These are phyloP conservation scores for Apteryx mantelli DNA, from an alignment of 2,113 vertebrate genomes.

Conservation along the genomic window DNA sequence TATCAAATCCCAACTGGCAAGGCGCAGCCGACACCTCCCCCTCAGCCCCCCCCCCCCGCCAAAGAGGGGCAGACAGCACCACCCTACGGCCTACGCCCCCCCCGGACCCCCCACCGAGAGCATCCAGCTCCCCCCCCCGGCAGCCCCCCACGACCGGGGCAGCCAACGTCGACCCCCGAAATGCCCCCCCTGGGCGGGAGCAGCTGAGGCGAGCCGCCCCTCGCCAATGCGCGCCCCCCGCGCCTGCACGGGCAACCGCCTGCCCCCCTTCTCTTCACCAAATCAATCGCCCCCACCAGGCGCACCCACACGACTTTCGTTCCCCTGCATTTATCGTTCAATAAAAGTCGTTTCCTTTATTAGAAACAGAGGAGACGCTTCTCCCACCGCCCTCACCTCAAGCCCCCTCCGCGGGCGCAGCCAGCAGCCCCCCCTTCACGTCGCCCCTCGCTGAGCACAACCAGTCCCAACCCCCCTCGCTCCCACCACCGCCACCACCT, in stretches of 20 bases:
- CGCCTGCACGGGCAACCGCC: background rate
- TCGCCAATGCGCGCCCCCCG: background rate
- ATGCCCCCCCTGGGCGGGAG: background rate
- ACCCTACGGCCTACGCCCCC: background rate
- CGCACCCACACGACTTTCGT: conserved; percentile 14
- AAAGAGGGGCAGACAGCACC: conserved; percentile 1
- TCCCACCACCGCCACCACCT: background rate
- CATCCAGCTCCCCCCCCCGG: background rate
- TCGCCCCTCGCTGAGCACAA: background rate
- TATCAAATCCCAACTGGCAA: conserved; percentile 60
- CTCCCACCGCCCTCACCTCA: conserved; percentile 5
- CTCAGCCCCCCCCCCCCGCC: conserved; percentile 2
- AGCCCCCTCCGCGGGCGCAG: background rate
- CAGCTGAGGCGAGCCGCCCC: background rate
- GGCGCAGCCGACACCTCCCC: conserved; percentile 55
- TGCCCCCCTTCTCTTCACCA: background rate
- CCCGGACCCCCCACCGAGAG: background rate
- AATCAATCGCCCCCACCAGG: background rate
- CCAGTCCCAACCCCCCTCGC: background rate
- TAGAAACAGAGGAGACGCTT: conserved; percentile 44
- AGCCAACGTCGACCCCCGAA: background rate
- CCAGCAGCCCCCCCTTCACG: background rate
- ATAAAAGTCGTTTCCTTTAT: conserved; percentile 59
- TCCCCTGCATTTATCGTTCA: conserved; percentile 40
- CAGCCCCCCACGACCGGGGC: background rate